Conservation (phyloP, 2,113 vertebrate species). For the Prionailurus bengalensis region DNA sequence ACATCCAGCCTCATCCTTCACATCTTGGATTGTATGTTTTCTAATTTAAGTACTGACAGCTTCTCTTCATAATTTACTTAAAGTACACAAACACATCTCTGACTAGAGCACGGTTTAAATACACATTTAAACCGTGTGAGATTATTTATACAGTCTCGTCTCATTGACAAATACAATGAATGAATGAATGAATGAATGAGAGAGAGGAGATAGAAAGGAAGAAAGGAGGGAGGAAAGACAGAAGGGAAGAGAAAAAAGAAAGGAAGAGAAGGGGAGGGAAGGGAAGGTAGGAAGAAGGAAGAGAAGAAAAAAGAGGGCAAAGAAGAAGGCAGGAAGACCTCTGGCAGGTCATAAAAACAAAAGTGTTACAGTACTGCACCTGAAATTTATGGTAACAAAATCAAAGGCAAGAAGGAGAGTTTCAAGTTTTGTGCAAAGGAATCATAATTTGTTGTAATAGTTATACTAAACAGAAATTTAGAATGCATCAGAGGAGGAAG, state of each 20-base stretch:
- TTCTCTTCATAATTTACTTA: not conserved
- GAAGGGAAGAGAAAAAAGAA: not conserved
- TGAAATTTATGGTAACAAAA: not conserved
- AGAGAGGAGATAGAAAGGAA: not conserved
- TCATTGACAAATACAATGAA: not conserved
- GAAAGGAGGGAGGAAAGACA: not conserved
- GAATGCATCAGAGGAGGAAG: not conserved
- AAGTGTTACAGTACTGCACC: not conserved
- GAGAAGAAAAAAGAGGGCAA: not conserved
- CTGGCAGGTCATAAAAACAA: not conserved
- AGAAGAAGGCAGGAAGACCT: not conserved
- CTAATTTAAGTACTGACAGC: not conserved
- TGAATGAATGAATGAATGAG: not conserved
- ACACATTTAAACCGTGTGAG: not conserved
- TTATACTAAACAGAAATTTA: not conserved
- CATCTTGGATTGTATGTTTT: not conserved
- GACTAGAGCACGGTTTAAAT: not conserved
- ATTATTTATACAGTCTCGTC: not conserved
- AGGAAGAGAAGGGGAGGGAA: not conserved
- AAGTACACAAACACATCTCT: not conserved
- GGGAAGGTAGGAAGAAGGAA: not conserved
- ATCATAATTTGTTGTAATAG: not conserved
- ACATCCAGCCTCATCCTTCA: not conserved
- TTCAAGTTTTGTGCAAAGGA: not conserved
- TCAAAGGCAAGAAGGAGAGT: not conserved